These are phyloP conservation scores for Danaus plexippus DNA, from an alignment of 1,140 invertebrate genomes.

Conservation along the genomic window DNA sequence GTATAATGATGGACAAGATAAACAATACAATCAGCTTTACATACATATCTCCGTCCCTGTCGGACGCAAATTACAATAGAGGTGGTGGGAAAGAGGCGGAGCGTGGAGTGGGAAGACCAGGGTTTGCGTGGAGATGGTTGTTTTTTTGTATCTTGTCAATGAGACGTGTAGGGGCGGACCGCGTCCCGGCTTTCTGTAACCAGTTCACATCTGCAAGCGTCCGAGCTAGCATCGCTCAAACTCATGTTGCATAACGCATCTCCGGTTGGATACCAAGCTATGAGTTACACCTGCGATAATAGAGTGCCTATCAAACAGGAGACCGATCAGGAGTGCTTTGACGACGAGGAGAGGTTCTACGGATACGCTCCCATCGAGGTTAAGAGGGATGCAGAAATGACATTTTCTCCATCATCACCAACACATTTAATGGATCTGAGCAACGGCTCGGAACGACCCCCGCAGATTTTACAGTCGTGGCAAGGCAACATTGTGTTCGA, in stretches of 20 bases:
- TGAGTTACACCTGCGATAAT: constrained; percentile 55
- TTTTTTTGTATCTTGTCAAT: constrained; percentile 69
- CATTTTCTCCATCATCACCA: constrained; percentile 55
- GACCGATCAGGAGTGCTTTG: constrained; percentile 45
- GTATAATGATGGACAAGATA: constrained; percentile 63
- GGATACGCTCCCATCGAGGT: constrained; percentile 50
- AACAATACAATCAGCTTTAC: constrained; percentile 41
- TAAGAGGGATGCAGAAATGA: constrained; percentile 42
- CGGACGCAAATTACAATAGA: constrained; percentile 23
- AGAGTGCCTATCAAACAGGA: constrained; percentile 59
- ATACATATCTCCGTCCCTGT: constrained; percentile 38
- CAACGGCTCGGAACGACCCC: constrained; percentile 43
- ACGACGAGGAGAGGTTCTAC: constrained; percentile 52
- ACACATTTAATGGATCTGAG: constrained; percentile 62
- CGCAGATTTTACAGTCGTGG: constrained; percentile 35
- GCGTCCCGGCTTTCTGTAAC: constrained; percentile 32
- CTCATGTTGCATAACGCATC: constrained; percentile 32
- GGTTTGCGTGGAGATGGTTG: constrained; percentile 47
- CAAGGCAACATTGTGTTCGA: constrained; percentile 38
- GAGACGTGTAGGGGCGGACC: constrained; percentile 57
- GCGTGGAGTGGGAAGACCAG: constrained; percentile 50
- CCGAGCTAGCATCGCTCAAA: constrained; percentile 30
- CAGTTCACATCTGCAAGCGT: constrained; percentile 28
- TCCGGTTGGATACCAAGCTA: constrained; percentile 30
- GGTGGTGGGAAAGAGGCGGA: constrained; percentile 39